Conservation (phyloP, 2,888 invertebrate genomes). For the Plusia festucae region DNA sequence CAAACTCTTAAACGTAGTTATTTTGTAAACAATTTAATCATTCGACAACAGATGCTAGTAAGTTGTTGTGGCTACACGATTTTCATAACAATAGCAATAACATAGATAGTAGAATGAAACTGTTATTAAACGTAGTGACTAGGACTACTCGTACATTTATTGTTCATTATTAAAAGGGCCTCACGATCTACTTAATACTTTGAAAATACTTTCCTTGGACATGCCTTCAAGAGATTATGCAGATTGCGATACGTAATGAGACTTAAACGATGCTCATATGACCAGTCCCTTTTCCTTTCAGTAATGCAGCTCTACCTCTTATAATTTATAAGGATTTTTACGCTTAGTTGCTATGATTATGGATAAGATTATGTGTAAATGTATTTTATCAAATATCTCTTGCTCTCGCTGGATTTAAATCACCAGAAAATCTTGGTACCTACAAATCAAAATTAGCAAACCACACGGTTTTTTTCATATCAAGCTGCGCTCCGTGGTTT, state of each 20-base stretch:
- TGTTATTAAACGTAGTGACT: background rate
- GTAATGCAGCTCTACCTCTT: too few species aligned
- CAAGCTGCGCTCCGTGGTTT: too few species aligned
- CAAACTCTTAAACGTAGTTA: background rate
- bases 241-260: background rate
- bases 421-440: background rate
- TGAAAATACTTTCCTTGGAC: background rate
- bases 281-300: too few species aligned
- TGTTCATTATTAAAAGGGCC: background rate
- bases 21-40: background rate
- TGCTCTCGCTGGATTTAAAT: background rate
- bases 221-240: background rate
- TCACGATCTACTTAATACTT: background rate
- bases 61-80: background rate
- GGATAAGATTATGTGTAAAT: too few species aligned
- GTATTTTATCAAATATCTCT: background rate
- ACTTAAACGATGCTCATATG: too few species aligned
- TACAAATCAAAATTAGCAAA: background rate
- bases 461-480: conserved; percentile 7
- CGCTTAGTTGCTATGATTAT: too few species aligned
- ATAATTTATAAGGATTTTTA: too few species aligned
- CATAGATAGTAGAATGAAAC: background rate
- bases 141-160: background rate
- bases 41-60: background rate
- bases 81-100: background rate